Evolutionary conservation across 1,140 invertebrate genomes (phyloP).

Genomic region (Pogonus chalceus): DNA sequence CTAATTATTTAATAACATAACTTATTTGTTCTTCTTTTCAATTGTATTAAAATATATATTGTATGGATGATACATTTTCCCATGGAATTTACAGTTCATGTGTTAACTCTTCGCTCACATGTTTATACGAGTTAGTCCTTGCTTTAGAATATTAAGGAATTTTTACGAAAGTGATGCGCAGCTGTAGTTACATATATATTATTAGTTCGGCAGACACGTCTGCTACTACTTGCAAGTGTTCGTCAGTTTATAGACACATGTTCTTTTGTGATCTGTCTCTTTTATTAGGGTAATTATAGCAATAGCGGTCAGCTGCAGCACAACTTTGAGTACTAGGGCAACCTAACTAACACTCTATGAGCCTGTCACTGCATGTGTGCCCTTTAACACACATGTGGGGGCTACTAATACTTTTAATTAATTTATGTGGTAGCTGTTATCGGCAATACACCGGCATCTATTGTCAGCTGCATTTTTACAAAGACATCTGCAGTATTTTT

Average conservation of each 20-base stretch:
- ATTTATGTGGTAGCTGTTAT: slow-evolving; percentile 14
- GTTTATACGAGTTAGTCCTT: not conserved
- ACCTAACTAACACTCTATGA: not conserved
- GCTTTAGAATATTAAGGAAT: not conserved
- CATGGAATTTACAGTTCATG: not conserved
- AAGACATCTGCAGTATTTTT: not conserved
- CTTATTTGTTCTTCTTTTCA: no score
- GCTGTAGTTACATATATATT: not conserved
- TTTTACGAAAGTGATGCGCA: not conserved
- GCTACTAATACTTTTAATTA: slow-evolving; percentile 16
- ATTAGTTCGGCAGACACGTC: not conserved
- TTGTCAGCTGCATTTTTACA: not conserved
- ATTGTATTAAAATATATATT: not conserved
- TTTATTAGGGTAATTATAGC: slow-evolving; percentile 18
- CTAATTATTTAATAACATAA: not conserved
- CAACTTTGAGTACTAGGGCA: slow-evolving; percentile 15
- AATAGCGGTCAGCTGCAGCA: slow-evolving; percentile 19
- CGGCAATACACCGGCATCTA: slow-evolving; percentile 3
- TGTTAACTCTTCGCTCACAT: not conserved
- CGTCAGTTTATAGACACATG: slow-evolving; percentile 14
- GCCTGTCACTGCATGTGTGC: not conserved
- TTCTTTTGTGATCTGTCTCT: not conserved
- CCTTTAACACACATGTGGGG: not conserved
- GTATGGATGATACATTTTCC: not conserved
- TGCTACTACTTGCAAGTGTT: slow-evolving; percentile 18